phyloP scores from a whole-genome alignment of 92 coral and sea anemone species.

The Heliopora coerulea region DNA sequence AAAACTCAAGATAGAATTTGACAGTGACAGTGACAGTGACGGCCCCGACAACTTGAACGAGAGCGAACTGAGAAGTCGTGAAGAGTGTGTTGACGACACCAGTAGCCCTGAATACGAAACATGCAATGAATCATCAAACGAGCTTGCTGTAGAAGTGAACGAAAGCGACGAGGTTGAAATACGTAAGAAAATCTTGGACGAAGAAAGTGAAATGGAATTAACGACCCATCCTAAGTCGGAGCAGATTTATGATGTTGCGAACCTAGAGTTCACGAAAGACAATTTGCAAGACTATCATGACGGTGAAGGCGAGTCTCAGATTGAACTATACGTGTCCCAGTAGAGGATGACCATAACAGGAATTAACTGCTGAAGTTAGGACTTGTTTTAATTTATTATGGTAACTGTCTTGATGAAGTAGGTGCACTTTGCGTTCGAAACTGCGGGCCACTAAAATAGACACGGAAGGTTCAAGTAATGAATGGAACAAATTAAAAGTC shows the following conservation, averaged over 20 bases:
- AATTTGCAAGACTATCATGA: no score
- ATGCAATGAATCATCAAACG: background rate
- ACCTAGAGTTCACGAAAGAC: background rate
- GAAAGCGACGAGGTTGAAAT: background rate
- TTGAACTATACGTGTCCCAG: background rate
- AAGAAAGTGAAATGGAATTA: background rate
- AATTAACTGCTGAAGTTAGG: no score
- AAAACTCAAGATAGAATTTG: background rate
- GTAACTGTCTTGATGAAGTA: no score
- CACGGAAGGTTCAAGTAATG: no score
- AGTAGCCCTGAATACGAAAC: constrained; percentile 2
- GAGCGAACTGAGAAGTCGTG: background rate
- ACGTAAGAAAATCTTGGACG: no score
- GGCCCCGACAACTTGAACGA: background rate
- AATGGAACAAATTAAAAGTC: no score
- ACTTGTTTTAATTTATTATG: no score
- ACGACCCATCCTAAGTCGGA: background rate
- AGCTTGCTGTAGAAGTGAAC: background rate
- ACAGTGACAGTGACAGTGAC: background rate
- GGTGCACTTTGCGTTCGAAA: no score
- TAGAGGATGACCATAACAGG: no score
- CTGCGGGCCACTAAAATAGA: no score
- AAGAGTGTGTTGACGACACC: background rate
- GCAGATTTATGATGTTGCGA: background rate
- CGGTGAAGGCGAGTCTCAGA: background rate